Evolutionary conservation across 2,888 invertebrate genomes (phyloP).

Genomic region (Anarsia innoxiella): DNA sequence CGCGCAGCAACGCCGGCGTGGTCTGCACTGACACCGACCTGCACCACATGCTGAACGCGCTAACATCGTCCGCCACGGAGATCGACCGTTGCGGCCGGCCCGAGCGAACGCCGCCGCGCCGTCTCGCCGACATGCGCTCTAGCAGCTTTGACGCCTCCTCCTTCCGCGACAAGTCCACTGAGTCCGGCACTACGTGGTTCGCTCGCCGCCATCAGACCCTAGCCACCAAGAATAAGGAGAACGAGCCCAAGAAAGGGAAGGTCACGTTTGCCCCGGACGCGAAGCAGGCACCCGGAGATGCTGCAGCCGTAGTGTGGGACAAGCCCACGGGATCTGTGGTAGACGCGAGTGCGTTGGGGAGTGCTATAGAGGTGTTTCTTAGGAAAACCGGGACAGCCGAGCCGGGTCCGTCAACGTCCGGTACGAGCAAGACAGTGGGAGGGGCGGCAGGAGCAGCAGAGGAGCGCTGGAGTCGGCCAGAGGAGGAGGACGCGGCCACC

Average conservation of each 20-base stretch:
- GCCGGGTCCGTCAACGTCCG: conserved; percentile 47
- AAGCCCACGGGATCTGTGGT: conserved; percentile 84
- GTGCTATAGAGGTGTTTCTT: conserved; percentile 88
- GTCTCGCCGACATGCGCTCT: conserved; percentile 82
- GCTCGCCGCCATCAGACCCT: conserved; percentile 85
- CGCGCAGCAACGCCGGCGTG: conserved; percentile 74
- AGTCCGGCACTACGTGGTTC: conserved; percentile 82
- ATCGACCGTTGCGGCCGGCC: conserved; percentile 81
- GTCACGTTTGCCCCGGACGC: conserved; percentile 78
- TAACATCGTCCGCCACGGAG: conserved; percentile 88
- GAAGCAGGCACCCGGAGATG: conserved; percentile 72
- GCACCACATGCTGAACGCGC: conserved; percentile 83
- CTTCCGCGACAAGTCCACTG: conserved; percentile 66
- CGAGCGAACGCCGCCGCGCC: conserved; percentile 73
- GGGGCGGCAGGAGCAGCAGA: conserved; percentile 15
- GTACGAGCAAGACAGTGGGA: conserved; percentile 34
- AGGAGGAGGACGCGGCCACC: conserved; percentile 82
- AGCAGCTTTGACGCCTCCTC: conserved; percentile 90
- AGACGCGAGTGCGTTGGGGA: conserved; percentile 87
- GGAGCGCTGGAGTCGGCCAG: conserved; percentile 78
- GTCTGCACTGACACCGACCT: conserved; percentile 89
- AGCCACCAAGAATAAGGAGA: conserved; percentile 76
- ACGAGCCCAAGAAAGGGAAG: conserved; percentile 64
- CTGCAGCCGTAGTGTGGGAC: conserved; percentile 82
- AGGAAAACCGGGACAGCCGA: conserved; percentile 72